phyloP scores from a whole-genome alignment of 2,888 invertebrate species.

The Hylaea fasciaria region DNA sequence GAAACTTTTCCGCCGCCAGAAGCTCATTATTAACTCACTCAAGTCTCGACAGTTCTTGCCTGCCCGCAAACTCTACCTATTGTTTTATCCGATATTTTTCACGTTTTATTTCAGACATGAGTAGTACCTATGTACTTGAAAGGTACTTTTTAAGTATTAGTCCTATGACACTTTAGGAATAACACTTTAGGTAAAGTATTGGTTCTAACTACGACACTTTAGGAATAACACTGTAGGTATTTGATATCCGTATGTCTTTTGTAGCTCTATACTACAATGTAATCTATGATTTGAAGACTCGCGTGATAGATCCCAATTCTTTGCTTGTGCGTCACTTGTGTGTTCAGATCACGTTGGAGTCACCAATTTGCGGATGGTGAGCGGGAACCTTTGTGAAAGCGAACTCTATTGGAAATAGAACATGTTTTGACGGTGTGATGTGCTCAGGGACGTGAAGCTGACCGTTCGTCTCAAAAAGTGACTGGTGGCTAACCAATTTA shows the following conservation, averaged over 20 bases:
- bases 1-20: constrained; percentile 11
- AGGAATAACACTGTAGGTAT: too few species aligned
- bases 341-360: constrained; percentile 16
- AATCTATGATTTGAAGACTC: too few species aligned
- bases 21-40: constrained; percentile 17
- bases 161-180: too few species aligned
- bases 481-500: too few species aligned
- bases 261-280: too few species aligned
- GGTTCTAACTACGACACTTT: too few species aligned
- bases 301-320: too few species aligned
- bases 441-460: background rate
- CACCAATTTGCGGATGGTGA: constrained; percentile 17
- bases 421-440: constrained; percentile 6
- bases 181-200: too few species aligned
- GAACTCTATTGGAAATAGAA: constrained; percentile 1
- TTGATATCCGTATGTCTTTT: too few species aligned
- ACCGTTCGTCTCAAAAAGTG: background rate
- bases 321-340: constrained; percentile 9
- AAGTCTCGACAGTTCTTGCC: constrained; percentile 8
- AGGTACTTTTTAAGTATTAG: too few species aligned
- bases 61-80: constrained; percentile 8
- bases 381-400: constrained; percentile 7
- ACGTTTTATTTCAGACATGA: background rate
- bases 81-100: constrained; percentile 10
- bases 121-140: background rate